phyloP scores from a whole-genome alignment of 1,140 invertebrate species.

The Gerris buenoi region DNA sequence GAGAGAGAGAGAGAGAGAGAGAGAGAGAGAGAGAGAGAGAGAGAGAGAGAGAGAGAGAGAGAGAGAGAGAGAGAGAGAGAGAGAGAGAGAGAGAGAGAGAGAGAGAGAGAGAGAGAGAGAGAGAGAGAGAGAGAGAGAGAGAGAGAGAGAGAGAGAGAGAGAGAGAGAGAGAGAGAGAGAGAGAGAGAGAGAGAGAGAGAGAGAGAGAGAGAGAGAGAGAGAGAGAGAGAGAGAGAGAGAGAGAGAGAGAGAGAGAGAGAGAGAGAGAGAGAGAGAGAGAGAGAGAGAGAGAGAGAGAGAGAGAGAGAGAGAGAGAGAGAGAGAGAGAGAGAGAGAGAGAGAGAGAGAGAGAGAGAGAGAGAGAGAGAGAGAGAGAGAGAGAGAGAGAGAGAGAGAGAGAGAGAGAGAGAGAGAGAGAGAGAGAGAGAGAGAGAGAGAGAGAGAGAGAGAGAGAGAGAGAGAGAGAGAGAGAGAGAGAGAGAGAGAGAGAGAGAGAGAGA shows the following conservation, averaged over 20 bases:
- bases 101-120: background rate
- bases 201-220: conserved; percentile 5
- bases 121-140: background rate
- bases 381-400: conserved; percentile 11
- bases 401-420: conserved; percentile 10
- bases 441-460: conserved; percentile 9
- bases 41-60: conserved; percentile 3
- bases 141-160: background rate
- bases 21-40: background rate
- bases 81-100: conserved; percentile 4
- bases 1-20: background rate
- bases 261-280: conserved; percentile 8
- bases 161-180: background rate
- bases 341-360: conserved; percentile 10
- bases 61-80: conserved; percentile 8
- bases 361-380: conserved; percentile 10
- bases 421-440: conserved; percentile 9
- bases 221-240: conserved; percentile 9
- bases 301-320: conserved; percentile 10
- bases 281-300: conserved; percentile 11
- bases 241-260: conserved; percentile 9
- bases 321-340: conserved; percentile 10
- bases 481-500: conserved; percentile 10
- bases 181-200: background rate
- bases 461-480: conserved; percentile 10